Base-by-base conservation (phyloP, 2,888 invertebrate genomes). In the Lathronympha strigana region DNA sequence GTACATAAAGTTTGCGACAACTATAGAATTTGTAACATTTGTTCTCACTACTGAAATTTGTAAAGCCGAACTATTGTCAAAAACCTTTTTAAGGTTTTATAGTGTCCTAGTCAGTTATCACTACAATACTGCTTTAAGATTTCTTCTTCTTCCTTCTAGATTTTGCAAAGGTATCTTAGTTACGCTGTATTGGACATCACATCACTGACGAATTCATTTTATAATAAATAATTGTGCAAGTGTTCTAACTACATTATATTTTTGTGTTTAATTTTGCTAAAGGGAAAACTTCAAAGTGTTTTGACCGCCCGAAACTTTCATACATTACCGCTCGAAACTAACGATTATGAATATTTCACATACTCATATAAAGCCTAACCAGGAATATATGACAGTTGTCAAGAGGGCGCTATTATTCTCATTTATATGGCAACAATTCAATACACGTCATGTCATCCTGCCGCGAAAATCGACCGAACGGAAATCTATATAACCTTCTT, bases 61-160 rank as follows among this genome's bases (percentile, higher is more conserved):
- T 63, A 63, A 63, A 57, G 50, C 63, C 50, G 23, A 63, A 53
- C 64, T 64, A 67, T 51, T 57, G 58, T 58, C 53, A 23, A 53
- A 28, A 43, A 54, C 38, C 38, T 54, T 38, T 23, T n/a, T 23
- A 38, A 54, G 36, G 38, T 38, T 8, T 33, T 9, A 15, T 15
- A 21, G n/a, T 9, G 13, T 51, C 19, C 33, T 19, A 23, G 13
- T 13, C 13, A 1, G 5, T 5, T 47, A 25, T 23, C 23, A 49
- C 28, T 23, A 5, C 47, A 47, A 23, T 47, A 47, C 23, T 47
- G 23, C 25, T n/a, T n/a, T n/a, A n/a, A n/a, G n/a, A n/a, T n/a
- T n/a, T n/a, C n/a, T n/a, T n/a, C n/a, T n/a, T n/a, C n/a, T n/a
- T n/a, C n/a, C n/a, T n/a, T n/a, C n/a, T n/a, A n/a, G n/a, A n/a